phyloP scores from a whole-genome alignment of 2,888 invertebrate genomes.

The Drosophila multiciliata region DNA sequence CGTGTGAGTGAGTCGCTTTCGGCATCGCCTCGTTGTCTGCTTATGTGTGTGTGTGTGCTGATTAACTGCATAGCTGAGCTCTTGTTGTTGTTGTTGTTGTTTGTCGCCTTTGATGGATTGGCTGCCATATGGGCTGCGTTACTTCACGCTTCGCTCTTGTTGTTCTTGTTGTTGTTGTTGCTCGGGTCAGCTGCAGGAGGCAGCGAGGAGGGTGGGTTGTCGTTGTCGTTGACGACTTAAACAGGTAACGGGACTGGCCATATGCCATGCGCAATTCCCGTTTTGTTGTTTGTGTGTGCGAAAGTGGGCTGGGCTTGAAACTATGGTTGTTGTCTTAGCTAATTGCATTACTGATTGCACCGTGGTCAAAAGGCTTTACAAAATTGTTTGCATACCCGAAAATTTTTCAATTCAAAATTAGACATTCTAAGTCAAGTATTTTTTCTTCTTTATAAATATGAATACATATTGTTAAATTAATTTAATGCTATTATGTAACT shows the following conservation, averaged over 20 bases:
- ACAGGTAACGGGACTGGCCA: conserved; percentile 77
- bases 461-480: neutral
- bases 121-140: conserved; percentile 40
- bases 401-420: neutral
- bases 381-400: too few relatives aligned
- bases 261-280: conserved; percentile 69
- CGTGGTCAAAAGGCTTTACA: conserved; percentile 17
- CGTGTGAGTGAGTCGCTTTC: conserved; percentile 58
- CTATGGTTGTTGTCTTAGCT: conserved; percentile 70
- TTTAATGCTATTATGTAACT: neutral
- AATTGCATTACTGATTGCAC: conserved; percentile 59
- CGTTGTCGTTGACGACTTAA: conserved; percentile 71
- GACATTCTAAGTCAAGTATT: too few relatives aligned
- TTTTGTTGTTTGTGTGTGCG: conserved; percentile 34
- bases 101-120: conserved; percentile 56
- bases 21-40: conserved; percentile 37
- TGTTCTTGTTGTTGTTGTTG: conserved; percentile 31
- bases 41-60: conserved; percentile 34
- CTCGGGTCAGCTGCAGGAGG: conserved; percentile 25
- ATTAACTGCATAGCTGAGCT: conserved; percentile 64
- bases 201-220: conserved; percentile 1
- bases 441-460: neutral
- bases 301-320: conserved; percentile 76
- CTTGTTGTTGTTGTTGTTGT: conserved; percentile 33
- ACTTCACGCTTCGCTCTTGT: conserved; percentile 8